Evolutionary conservation across 2,113 vertebrate species (phyloP).

Genomic region (Sciurus niger): DNA sequence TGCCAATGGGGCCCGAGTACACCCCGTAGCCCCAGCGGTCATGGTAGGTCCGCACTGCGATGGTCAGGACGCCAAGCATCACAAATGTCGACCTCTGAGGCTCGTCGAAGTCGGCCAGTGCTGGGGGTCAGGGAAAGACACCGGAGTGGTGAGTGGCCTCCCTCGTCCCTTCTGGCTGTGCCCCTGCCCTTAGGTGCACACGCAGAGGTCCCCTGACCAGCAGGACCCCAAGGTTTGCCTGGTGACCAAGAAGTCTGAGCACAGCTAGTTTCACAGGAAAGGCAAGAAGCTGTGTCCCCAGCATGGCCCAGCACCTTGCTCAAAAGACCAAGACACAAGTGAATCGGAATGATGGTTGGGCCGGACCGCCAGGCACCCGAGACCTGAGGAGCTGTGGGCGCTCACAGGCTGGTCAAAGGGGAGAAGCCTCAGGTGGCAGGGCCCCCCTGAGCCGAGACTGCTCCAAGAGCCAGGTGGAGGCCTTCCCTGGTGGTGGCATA

Average conservation of each 20-base stretch:
- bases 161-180: accelerated
- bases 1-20: conserved; percentile 97
- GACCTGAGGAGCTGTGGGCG: accelerated
- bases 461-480: not conserved
- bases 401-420: accelerated
- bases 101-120: conserved; percentile 97
- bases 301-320: accelerated
- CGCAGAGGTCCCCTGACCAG: accelerated
- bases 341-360: accelerated
- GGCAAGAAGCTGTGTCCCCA: not conserved
- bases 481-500: not conserved
- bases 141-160: accelerated
- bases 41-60: conserved; percentile 95
- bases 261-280: not conserved
- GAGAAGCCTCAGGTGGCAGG: accelerated
- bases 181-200: not conserved
- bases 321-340: accelerated
- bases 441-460: accelerated
- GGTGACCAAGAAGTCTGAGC: not conserved
- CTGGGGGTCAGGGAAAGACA: conserved; percentile 80
- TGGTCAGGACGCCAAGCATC: conserved; percentile 97
- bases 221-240: not conserved
- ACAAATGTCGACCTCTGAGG: conserved; percentile 94
- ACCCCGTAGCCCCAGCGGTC: conserved; percentile 97
- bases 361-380: accelerated